phyloP scores from a whole-genome alignment of 2,113 vertebrate species.

The Oceanodroma tethys region DNA sequence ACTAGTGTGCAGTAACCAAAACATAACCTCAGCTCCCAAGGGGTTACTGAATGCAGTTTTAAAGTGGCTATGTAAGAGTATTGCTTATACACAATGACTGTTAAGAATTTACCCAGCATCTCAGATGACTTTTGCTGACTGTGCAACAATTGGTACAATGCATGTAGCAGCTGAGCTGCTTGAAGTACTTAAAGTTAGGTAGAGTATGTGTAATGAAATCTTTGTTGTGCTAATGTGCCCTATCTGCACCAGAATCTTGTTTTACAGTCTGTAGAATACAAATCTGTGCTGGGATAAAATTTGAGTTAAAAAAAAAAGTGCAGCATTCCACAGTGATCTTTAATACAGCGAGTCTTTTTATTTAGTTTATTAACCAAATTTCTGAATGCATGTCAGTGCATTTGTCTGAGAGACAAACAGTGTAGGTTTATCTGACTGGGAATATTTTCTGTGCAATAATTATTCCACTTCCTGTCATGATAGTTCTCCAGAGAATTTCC shows the following conservation, averaged over 20 bases:
- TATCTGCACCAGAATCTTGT: background rate
- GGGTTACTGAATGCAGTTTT: background rate
- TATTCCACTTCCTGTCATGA: background rate
- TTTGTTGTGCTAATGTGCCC: background rate
- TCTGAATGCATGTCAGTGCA: background rate
- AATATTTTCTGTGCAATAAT: background rate
- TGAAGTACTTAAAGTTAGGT: background rate
- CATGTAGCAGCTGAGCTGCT: background rate
- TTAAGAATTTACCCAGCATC: background rate
- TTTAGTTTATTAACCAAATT: background rate
- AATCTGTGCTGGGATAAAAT: background rate
- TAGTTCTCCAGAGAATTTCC: background rate
- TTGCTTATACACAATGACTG: background rate
- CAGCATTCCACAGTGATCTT: background rate
- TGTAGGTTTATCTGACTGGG: background rate
- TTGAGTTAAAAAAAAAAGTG: background rate
- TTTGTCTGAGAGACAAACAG: background rate
- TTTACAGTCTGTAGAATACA: background rate
- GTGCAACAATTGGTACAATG: background rate
- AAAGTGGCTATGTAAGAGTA: background rate
- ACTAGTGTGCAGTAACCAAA: background rate
- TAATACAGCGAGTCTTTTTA: background rate
- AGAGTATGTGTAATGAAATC: background rate
- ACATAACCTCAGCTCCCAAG: background rate
- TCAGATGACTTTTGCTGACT: background rate